Conservation (phyloP, 2,888 invertebrate species). For the Hylaea fasciaria region DNA sequence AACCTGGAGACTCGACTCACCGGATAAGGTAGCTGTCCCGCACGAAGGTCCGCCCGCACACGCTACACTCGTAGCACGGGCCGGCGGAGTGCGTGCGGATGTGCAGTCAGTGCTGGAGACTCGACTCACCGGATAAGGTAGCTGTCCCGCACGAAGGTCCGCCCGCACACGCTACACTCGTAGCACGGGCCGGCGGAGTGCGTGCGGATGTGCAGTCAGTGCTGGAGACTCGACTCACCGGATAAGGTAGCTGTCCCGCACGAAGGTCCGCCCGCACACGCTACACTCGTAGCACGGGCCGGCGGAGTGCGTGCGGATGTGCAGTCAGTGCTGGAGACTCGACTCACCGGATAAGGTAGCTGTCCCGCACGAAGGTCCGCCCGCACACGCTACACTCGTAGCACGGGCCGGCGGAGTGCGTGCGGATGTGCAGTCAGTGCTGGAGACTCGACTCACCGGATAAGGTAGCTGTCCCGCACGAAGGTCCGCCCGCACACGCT, state of each 20-base stretch:
- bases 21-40: slow-evolving; percentile 91
- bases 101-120: slow-evolving; percentile 86
- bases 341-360: too few relatives aligned
- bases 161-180: slow-evolving; percentile 90
- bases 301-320: too few relatives aligned
- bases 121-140: slow-evolving; percentile 87
- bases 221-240: slow-evolving; percentile 28
- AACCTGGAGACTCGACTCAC: slow-evolving; percentile 52
- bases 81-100: slow-evolving; percentile 89
- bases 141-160: slow-evolving; percentile 90
- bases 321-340: too few relatives aligned
- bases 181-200: slow-evolving; percentile 89
- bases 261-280: too few relatives aligned
- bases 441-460: slow-evolving; percentile 28
- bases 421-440: too few relatives aligned
- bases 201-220: slow-evolving; percentile 90
- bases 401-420: too few relatives aligned
- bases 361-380: too few relatives aligned
- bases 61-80: slow-evolving; percentile 89
- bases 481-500: too few relatives aligned
- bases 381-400: too few relatives aligned
- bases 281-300: too few relatives aligned
- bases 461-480: too few relatives aligned
- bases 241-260: too few relatives aligned
- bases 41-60: slow-evolving; percentile 90